Base-by-base conservation (phyloP, 1,140 invertebrate species). In the Pogonomyrmex californicus region DNA sequence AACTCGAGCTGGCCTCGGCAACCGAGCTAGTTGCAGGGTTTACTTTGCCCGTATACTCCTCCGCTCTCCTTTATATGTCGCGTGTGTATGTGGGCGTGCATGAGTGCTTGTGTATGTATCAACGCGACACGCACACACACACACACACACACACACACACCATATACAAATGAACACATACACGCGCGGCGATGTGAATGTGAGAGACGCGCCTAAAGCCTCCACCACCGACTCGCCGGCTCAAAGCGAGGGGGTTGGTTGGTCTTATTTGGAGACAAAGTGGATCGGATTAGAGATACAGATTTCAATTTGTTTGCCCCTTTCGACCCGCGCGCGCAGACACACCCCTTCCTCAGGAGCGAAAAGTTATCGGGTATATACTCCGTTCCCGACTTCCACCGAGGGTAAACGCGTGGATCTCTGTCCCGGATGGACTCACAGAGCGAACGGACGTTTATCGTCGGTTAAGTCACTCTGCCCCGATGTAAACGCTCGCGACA, bases 221-320 rank as follows among this genome's bases (percentile, higher is more conserved):
- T 90, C 51, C 71, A 58, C 70, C 56, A 58, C 73, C 81, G 89
- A 91, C 65, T 79, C 86, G 81, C 63, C 78, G 83, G 90, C 88
- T 91, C 91, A 92, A 93, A 93, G 71, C 91, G 88, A 87, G 87
- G 88, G 90, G 92, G 89, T 86, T 92, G 91, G 88, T 87, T 91
- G 87, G 85, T 91, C 92, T 94, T 93, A 93, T 93, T 93, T 92
- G 86, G 88, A 92, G 92, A 93, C 92, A 93, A 93, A 93, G 88
- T 93, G 92, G 91, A 93, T 93, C 92, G 91, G 92, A 93, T 93
- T 92, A 93, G 89, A 91, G 93, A 92, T 93, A 93, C 91, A 91
- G 92, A 92, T 93, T 93, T 93, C 92, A 93, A 93, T 93, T 93
- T 93, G 92, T 92, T 93, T 90, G 86, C 85, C 82, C 78, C 88